phyloP scores from a whole-genome alignment of 2,113 vertebrate species.

The Bubalus kerabau region DNA sequence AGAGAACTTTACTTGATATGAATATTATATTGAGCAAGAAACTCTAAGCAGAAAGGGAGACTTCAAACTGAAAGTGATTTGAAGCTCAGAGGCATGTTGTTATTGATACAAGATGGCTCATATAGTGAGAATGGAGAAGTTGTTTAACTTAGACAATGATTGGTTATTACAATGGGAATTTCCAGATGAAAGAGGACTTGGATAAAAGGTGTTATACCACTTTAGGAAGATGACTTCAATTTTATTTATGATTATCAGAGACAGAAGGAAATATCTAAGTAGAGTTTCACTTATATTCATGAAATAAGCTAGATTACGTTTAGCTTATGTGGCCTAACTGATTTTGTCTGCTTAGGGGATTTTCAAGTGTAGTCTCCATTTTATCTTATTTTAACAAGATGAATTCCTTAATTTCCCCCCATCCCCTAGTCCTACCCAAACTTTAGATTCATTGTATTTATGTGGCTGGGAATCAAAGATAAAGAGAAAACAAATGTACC shows the following conservation, averaged over 20 bases:
- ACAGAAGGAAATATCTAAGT: background rate
- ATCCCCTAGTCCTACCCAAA: rapidly evolving
- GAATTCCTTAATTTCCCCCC: background rate
- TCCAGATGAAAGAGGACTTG: background rate
- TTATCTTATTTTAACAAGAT: background rate
- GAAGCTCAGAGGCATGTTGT: background rate
- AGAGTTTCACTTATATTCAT: background rate
- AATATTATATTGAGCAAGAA: background rate
- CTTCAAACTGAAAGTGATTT: background rate
- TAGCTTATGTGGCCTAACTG: background rate
- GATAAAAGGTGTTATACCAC: background rate
- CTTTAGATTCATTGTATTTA: background rate
- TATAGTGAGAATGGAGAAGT: background rate
- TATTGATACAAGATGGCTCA: background rate
- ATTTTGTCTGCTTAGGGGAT: background rate
- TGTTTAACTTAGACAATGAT: background rate
- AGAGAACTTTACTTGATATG: background rate
- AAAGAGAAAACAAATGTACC: background rate
- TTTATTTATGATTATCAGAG: background rate
- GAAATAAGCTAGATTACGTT: background rate
- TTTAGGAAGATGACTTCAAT: background rate
- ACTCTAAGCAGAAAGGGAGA: background rate
- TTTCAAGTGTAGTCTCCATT: background rate
- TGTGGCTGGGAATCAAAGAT: background rate
- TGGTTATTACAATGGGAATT: background rate